Evolutionary conservation across 1,140 invertebrate species (phyloP), one percentile per base, ranked within the genome.

Genomic region (Dendroctonus valens): DNA sequence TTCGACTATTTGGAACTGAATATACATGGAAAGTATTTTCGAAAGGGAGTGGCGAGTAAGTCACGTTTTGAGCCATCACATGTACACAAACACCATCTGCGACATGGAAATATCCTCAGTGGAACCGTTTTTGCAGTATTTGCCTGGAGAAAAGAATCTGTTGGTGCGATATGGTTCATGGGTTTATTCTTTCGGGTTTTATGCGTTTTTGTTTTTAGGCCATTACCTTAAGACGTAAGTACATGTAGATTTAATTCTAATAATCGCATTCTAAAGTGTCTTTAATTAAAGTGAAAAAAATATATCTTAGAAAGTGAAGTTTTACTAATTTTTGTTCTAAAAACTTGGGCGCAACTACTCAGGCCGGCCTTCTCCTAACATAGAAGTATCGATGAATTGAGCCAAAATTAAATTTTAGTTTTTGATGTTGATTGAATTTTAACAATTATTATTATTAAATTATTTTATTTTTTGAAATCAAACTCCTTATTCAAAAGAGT

Each of bases 61-160:
- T 0, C 91, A 94, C 72, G 86, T 81, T 0, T 72, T 94, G 15
- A 92, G 90, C 39, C 91, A 94, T 77, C 92, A 94, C 76, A 76
- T 91, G 9, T 93, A 88, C 72, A 83, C 91, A 0, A 94, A 94
- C 71, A 92, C 91, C 0, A 76, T 88, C 5, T 83, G 86, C 77
- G 92, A 94, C 78, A 80, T 87, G 49, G 91, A 94, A 79, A 80
- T 93, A 0, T 86, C 87, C 42, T 74, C 78, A 8, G 78, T 89
- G 26, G 90, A 92, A 71, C 91, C 91, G 0, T 76, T 89, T n/a
- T 69, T 91, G 6, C 79, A 84, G n/a, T 93, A 84, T 80, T 76
- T 89, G 6, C 87, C 90, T 0, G 78, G 72, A 51, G 65, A 77
- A 5, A 84, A 88, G 69, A 73, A 75, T 6, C 70, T 75, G 14